phyloP scores from a whole-genome alignment of 1,140 invertebrate genomes.

The Drosophila pectinifera region DNA sequence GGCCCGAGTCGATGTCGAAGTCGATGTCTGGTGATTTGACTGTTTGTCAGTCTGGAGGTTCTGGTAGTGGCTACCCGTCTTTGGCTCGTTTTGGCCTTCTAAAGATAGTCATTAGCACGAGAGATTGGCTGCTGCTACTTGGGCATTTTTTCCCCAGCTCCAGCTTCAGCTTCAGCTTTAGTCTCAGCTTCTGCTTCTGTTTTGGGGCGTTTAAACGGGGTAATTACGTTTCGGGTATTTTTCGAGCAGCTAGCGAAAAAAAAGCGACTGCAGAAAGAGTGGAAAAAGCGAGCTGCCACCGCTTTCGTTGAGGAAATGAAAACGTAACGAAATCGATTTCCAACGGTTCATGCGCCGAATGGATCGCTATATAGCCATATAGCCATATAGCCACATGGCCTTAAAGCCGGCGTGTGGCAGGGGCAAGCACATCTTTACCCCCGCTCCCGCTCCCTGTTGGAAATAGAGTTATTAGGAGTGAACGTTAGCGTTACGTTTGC shows the following conservation, averaged over 20 bases:
- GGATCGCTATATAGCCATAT: constrained; percentile 37
- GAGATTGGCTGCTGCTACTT: constrained; percentile 54
- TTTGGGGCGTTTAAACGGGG: constrained; percentile 69
- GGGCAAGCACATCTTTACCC: constrained; percentile 29
- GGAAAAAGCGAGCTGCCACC: constrained; percentile 51
- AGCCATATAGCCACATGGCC: constrained; percentile 24
- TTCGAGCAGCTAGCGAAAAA: constrained; percentile 32
- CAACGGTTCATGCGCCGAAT: constrained; percentile 66
- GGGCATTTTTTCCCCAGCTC: not conserved
- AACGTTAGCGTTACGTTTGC: constrained; percentile 55
- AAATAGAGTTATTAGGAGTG: constrained; percentile 78
- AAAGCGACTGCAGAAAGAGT: constrained; percentile 17
- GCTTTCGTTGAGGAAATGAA: constrained; percentile 78
- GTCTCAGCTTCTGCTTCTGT: constrained; percentile 56
- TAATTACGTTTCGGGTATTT: constrained; percentile 75
- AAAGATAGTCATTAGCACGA: constrained; percentile 81
- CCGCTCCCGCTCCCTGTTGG: constrained; percentile 39
- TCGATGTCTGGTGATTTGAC: constrained; percentile 47
- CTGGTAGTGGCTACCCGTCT: constrained; percentile 61
- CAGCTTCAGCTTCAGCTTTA: constrained; percentile 4
- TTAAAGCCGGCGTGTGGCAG: constrained; percentile 66
- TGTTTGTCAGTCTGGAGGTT: constrained; percentile 58
- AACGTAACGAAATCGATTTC: constrained; percentile 81
- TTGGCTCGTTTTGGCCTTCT: constrained; percentile 51
- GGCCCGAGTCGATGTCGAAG: constrained; percentile 7